Conservation (phyloP, 2,888 invertebrate species). For the Heliconius hortense region DNA sequence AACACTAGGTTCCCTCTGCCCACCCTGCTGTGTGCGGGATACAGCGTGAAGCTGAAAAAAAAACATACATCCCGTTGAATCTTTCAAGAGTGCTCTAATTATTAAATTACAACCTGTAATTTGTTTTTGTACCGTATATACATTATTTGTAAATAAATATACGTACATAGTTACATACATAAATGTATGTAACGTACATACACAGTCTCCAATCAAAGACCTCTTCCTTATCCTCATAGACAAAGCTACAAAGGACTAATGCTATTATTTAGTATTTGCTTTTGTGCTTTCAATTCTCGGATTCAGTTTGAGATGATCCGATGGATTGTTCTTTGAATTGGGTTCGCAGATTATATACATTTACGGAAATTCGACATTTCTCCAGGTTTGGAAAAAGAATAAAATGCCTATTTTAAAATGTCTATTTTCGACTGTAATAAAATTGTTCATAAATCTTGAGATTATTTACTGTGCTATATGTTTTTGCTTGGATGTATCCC, state of each 20-base stretch:
- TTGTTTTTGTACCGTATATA: too few relatives aligned
- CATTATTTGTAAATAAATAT: too few relatives aligned
- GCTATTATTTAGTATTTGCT: slow-evolving; percentile 19
- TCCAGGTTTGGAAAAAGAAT: neutral
- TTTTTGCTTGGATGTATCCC: too few relatives aligned
- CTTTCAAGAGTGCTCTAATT: too few relatives aligned
- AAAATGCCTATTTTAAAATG: neutral
- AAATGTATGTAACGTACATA: too few relatives aligned
- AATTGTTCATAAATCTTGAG: neutral
- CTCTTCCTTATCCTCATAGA: neutral
- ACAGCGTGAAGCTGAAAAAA: too few relatives aligned
- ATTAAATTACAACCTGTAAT: too few relatives aligned
- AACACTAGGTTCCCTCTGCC: too few relatives aligned
- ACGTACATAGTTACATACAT: neutral
- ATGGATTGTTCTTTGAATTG: neutral
- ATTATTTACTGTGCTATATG: too few relatives aligned
- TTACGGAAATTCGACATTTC: neutral
- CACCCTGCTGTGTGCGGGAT: too few relatives aligned
- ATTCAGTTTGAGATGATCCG: neutral
- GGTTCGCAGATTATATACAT: neutral
- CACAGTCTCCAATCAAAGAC: neutral
- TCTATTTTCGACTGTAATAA: neutral
- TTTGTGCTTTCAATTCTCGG: neutral
- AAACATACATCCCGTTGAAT: too few relatives aligned
- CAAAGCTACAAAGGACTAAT: slow-evolving; percentile 14